These are phyloP conservation scores for Bradypodion ventrale DNA, from an alignment of 2,797 vertebrate genomes.

Conservation along the genomic window DNA sequence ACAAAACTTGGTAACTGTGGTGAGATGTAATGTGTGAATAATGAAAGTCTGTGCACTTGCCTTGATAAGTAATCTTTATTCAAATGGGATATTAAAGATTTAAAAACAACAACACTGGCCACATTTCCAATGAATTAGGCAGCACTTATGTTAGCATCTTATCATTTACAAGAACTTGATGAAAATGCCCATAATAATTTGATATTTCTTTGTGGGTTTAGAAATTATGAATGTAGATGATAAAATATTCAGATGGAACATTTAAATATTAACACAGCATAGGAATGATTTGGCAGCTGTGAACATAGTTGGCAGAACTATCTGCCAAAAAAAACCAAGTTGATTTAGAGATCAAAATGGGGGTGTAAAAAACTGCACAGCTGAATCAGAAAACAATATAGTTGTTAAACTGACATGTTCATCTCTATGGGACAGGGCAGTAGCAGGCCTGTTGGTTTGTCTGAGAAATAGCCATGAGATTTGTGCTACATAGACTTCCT, in stretches of 20 bases:
- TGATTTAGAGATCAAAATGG: not conserved
- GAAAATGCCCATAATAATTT: conserved; percentile 23
- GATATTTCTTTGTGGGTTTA: not conserved
- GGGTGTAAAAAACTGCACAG: not conserved
- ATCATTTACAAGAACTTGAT: conserved; percentile 6
- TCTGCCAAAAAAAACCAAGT: conserved; percentile 27
- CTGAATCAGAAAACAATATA: conserved; percentile 13
- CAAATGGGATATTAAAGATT: conserved; percentile 33
- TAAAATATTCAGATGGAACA: not conserved
- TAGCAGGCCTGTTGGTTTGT: conserved; percentile 31
- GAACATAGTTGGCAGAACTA: not conserved
- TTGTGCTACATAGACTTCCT: conserved; percentile 40
- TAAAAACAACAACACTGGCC: conserved; percentile 55
- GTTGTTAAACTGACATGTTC: conserved; percentile 20
- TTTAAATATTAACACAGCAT: conserved; percentile 8
- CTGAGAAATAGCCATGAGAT: conserved; percentile 38
- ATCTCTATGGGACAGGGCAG: not conserved
- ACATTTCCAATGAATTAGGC: conserved; percentile 61
- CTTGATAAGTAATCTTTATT: conserved; percentile 41
- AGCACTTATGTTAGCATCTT: not conserved
- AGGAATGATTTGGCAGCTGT: conserved; percentile 5
- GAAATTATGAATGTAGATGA: conserved; percentile 9
- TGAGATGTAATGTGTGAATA: conserved; percentile 54
- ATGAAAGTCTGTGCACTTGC: conserved; percentile 41
- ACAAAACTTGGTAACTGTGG: conserved; percentile 39